Evolutionary conservation across 2,888 invertebrate species (phyloP).

Genomic region (Anticlea derivata): DNA sequence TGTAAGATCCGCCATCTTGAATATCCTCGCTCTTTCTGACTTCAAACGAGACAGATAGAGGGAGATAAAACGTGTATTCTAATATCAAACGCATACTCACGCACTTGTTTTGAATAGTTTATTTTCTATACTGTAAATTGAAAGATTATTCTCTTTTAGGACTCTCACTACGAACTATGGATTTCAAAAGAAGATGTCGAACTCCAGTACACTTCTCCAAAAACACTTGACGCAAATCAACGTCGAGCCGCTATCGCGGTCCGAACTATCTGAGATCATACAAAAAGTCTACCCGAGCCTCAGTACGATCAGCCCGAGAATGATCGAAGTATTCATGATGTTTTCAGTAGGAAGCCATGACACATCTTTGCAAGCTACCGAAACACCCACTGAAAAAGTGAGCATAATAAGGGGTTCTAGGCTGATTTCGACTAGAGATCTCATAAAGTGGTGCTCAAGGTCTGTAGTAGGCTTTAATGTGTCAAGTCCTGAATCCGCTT

Average conservation of each 20-base stretch:
- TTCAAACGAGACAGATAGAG: neutral
- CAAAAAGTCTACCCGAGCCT: slow-evolving; percentile 87
- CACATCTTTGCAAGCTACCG: slow-evolving; percentile 70
- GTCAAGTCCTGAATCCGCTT: slow-evolving; percentile 86
- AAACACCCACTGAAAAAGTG: slow-evolving; percentile 48
- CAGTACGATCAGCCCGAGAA: slow-evolving; percentile 88
- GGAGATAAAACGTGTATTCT: neutral
- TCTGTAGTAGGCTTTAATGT: slow-evolving; percentile 89
- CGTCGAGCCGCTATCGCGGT: slow-evolving; percentile 89
- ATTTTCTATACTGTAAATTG: too few relatives aligned
- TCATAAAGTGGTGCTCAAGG: slow-evolving; percentile 95
- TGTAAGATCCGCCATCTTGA: too few relatives aligned
- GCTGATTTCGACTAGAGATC: slow-evolving; percentile 92
- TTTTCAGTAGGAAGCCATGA: slow-evolving; percentile 89
- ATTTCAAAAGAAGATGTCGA: slow-evolving; percentile 85
- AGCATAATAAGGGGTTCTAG: slow-evolving; percentile 81
- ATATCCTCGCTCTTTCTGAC: neutral
- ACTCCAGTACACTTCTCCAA: slow-evolving; percentile 88
- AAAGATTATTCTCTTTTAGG: slow-evolving; percentile 61
- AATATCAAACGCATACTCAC: too few relatives aligned
- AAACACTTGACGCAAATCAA: slow-evolving; percentile 93
- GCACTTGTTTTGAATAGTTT: too few relatives aligned
- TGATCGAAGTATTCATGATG: slow-evolving; percentile 92
- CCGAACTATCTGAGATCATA: slow-evolving; percentile 90
- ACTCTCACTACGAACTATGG: slow-evolving; percentile 85